phyloP scores from a whole-genome alignment of 2,888 invertebrate genomes.

The Allygus modestus region DNA sequence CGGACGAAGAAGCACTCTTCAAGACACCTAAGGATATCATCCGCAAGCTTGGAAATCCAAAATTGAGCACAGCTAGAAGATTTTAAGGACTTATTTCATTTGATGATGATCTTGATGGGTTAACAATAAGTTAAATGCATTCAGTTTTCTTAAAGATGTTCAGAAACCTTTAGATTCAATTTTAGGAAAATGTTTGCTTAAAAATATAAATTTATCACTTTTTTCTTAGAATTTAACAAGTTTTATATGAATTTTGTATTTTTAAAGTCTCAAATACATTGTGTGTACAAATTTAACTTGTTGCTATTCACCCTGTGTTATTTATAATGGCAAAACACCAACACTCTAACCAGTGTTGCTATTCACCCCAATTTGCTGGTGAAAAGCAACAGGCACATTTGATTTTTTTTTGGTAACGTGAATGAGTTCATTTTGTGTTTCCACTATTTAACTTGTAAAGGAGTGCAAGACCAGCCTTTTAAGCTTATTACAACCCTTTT shows the following conservation, averaged over 20 bases:
- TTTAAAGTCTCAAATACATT: conserved; percentile 32
- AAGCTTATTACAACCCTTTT: conserved; percentile 1
- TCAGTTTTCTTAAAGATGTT: neutral
- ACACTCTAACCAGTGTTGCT: no score
- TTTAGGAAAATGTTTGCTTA: no score
- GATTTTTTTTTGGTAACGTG: neutral
- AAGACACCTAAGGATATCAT: no score
- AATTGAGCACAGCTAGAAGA: conserved; percentile 34
- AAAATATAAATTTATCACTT: conserved; percentile 27
- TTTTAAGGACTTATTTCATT: conserved; percentile 40
- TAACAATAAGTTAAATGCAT: conserved; percentile 15
- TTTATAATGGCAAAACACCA: no score
- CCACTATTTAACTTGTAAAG: conserved; percentile 14
- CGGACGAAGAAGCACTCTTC: no score
- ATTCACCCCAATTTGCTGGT: conserved; percentile 49
- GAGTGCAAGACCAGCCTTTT: neutral
- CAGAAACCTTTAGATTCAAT: no score
- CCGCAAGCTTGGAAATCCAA: no score
- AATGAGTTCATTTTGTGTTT: neutral
- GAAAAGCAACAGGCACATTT: conserved; percentile 27
- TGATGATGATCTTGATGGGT: conserved; percentile 49
- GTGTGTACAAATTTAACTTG: conserved; percentile 6
- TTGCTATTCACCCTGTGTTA: no score
- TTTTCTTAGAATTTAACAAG: conserved; percentile 49
- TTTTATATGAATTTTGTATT: conserved; percentile 48